Percentiles rank a stretch among this genome's conserved stretches.
phyloP scores from a whole-genome alignment of 1,140 invertebrate species.

The Phthorimaea operculella region DNA sequence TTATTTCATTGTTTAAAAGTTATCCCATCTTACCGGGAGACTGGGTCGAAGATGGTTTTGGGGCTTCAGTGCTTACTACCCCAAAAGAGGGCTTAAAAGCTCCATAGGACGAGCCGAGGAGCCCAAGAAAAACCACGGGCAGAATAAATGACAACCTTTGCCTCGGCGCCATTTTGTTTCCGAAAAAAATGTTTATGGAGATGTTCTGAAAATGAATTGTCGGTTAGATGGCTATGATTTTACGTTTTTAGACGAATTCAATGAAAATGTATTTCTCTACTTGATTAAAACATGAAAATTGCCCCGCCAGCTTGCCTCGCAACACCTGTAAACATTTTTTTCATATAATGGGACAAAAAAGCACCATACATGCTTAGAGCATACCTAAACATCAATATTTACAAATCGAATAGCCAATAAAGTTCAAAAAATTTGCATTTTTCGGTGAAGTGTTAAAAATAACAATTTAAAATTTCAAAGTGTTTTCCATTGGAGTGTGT shows the following conservation, averaged over 20 bases:
- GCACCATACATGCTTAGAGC: too few relatives aligned
- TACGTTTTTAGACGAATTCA: too few relatives aligned
- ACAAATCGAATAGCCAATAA: too few relatives aligned
- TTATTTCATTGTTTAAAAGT: too few relatives aligned
- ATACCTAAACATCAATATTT: too few relatives aligned
- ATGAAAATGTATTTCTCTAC: too few relatives aligned
- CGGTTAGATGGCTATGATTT: too few relatives aligned
- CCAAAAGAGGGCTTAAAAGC: conserved; percentile 14
- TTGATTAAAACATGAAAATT: too few relatives aligned
- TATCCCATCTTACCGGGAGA: conserved; percentile 8
- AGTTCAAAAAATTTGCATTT: too few relatives aligned
- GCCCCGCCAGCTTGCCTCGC: background rate
- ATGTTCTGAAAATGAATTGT: conserved; percentile 3
- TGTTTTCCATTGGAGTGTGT: conserved; percentile 7
- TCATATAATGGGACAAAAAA: conserved; percentile 31
- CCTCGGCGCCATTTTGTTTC: conserved; percentile 1
- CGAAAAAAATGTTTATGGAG: background rate
- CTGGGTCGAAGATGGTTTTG: background rate
- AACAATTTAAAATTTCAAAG: too few relatives aligned
- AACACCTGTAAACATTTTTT: conserved; percentile 18
- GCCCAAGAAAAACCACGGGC: background rate
- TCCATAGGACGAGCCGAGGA: conserved; percentile 2
- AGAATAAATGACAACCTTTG: background rate
- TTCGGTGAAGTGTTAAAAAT: too few relatives aligned
- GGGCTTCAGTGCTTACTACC: conserved; percentile 5